These are phyloP conservation scores for Mechanitis messenoides DNA, from an alignment of 2,888 invertebrate species.

Conservation along the genomic window DNA sequence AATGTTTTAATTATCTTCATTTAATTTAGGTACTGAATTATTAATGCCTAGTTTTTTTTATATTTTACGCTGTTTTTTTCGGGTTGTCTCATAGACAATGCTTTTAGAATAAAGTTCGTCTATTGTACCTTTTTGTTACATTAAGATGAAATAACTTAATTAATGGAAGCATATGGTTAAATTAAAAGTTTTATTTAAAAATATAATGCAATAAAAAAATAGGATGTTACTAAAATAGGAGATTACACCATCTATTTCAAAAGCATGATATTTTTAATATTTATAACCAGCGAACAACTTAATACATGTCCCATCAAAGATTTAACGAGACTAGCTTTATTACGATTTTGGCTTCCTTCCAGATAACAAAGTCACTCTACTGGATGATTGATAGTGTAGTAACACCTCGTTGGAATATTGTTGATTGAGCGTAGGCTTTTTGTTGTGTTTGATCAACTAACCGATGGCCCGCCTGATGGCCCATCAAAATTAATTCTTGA, in stretches of 20 bases:
- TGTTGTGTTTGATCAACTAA: constrained; percentile 72
- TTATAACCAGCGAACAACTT: constrained; percentile 40
- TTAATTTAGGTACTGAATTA: too few species aligned
- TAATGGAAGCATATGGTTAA: too few species aligned
- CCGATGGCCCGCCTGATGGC: constrained; percentile 67
- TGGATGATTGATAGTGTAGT: constrained; percentile 68
- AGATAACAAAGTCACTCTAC: constrained; percentile 52
- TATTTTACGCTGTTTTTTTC: too few species aligned
- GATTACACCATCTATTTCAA: constrained; percentile 11
- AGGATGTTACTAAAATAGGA: neutral
- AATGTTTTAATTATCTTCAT: too few species aligned
- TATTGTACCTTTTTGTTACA: too few species aligned
- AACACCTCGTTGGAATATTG: constrained; percentile 67
- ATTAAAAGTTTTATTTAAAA: neutral
- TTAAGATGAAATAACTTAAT: too few species aligned
- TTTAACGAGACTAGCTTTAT: constrained; percentile 68
- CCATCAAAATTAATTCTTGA: constrained; percentile 65
- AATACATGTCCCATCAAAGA: constrained; percentile 56
- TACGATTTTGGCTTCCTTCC: constrained; percentile 68
- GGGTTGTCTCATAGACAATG: too few species aligned
- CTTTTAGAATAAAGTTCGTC: too few species aligned
- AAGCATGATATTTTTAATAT: constrained; percentile 32
- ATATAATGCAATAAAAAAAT: neutral
- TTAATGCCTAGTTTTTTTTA: too few species aligned
- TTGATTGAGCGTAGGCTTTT: constrained; percentile 73